Percentiles rank a stretch among this genome's conserved stretches.
These are phyloP conservation scores for Eupithecia dodoneata DNA, from an alignment of 2,888 invertebrate genomes.

Conservation along the genomic window DNA sequence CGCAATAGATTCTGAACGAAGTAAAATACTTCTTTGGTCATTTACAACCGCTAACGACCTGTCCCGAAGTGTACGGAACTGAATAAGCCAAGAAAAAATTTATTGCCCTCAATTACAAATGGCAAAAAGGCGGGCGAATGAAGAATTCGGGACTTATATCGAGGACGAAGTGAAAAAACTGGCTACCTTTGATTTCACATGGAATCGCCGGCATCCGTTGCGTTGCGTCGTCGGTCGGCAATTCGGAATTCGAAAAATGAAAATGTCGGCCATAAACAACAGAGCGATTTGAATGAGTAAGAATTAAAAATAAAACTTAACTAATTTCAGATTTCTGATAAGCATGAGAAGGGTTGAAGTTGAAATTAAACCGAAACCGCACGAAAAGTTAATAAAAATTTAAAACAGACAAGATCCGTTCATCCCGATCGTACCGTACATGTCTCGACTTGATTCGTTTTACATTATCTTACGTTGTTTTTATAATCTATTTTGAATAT, in stretches of 20 bases:
- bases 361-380: slow-evolving; percentile 72
- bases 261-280: slow-evolving; percentile 84
- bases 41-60: slow-evolving; percentile 70
- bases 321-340: slow-evolving; percentile 79
- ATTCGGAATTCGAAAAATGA: slow-evolving; percentile 79
- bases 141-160: slow-evolving; percentile 76
- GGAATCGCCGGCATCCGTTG: slow-evolving; percentile 73
- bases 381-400: slow-evolving; percentile 47
- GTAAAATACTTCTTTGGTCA: slow-evolving; percentile 9
- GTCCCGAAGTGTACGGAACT: slow-evolving; percentile 56
- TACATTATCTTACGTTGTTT: slow-evolving; percentile 58
- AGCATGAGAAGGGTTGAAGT: slow-evolving; percentile 74
- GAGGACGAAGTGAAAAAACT: slow-evolving; percentile 70
- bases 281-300: slow-evolving; percentile 81
- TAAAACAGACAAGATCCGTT: slow-evolving; percentile 73
- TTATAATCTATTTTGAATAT: slow-evolving; percentile 66
- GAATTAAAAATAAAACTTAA: slow-evolving; percentile 78
- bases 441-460: slow-evolving; percentile 75
- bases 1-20: slow-evolving; percentile 1
- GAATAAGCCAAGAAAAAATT: slow-evolving; percentile 76
- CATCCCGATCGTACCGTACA: slow-evolving; percentile 59
- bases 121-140: slow-evolving; percentile 67
- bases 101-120: slow-evolving; percentile 80
- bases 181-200: slow-evolving; percentile 78
- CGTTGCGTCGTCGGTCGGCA: slow-evolving; percentile 55